These are phyloP conservation scores for Drosophila mimica DNA, from an alignment of 2,888 invertebrate genomes.

Conservation along the genomic window DNA sequence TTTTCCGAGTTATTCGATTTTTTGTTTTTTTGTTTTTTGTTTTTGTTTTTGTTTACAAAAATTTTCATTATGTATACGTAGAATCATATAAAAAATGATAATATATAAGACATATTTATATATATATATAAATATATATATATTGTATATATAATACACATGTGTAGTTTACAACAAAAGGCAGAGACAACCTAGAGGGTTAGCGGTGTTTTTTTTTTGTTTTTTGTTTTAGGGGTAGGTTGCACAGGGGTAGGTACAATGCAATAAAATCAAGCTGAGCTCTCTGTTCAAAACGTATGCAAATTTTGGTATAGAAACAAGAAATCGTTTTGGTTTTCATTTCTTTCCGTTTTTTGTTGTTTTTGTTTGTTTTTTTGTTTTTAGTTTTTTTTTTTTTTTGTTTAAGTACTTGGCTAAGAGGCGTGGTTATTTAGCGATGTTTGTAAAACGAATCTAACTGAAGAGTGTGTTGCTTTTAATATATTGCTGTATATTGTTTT, in stretches of 20 bases:
- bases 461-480: conserved; percentile 29
- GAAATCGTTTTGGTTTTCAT: conserved; percentile 3
- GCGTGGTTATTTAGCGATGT: conserved; percentile 41
- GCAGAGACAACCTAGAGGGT: conserved; percentile 76
- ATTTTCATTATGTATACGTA: conserved; percentile 39
- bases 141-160: conserved; percentile 71
- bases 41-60: conserved; percentile 50
- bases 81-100: conserved; percentile 57
- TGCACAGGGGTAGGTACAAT: conserved; percentile 13
- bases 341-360: neutral
- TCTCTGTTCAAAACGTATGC: conserved; percentile 28
- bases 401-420: conserved; percentile 60
- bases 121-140: conserved; percentile 48
- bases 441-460: conserved; percentile 39
- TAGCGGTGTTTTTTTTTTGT: conserved; percentile 35
- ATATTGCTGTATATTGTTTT: conserved; percentile 7
- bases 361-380: conserved; percentile 1
- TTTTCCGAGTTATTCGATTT: conserved; percentile 78
- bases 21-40: conserved; percentile 17
- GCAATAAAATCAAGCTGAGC: conserved; percentile 50
- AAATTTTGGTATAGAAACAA: conserved; percentile 37
- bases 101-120: conserved; percentile 42
- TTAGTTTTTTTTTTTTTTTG: neutral
- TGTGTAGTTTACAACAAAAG: conserved; percentile 75
- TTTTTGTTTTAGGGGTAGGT: conserved; percentile 10